Evolutionary conservation across 2,113 vertebrate genomes (phyloP).

Genomic region (Aramus guarauna): DNA sequence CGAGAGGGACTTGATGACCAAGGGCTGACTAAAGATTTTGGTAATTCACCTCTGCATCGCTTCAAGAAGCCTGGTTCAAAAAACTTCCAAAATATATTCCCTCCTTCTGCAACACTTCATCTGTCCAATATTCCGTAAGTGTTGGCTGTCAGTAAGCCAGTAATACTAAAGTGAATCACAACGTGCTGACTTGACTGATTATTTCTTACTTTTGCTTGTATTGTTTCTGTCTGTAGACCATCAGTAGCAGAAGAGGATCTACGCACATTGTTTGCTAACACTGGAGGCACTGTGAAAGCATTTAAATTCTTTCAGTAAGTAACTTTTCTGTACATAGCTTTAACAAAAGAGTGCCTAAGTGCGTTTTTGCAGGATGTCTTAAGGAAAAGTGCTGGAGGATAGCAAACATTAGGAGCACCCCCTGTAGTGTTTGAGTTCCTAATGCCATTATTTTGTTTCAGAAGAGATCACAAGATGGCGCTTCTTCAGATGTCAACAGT

Average conservation of each 20-base stretch:
- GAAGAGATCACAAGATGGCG: conserved; percentile 98
- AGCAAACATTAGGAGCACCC: neutral
- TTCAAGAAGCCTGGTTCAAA: conserved; percentile 98
- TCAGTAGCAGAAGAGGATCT: conserved; percentile 94
- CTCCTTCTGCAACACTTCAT: conserved; percentile 94
- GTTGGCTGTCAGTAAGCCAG: neutral
- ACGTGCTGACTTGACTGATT: neutral
- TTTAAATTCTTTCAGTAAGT: conserved; percentile 99
- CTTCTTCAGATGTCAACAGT: conserved; percentile 96
- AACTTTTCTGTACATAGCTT: conserved; percentile 40
- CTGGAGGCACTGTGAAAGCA: conserved; percentile 94
- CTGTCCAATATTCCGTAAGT: conserved; percentile 98
- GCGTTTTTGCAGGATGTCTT: neutral
- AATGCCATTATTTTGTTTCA: conserved; percentile 74
- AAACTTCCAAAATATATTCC: conserved; percentile 98
- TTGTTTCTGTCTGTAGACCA: conserved; percentile 75
- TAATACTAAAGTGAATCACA: neutral
- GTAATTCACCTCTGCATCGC: conserved; percentile 95
- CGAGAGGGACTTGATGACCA: conserved; percentile 96
- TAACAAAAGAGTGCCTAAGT: neutral
- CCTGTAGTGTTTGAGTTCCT: conserved; percentile 51
- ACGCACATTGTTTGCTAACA: conserved; percentile 91
- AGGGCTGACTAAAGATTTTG: conserved; percentile 95
- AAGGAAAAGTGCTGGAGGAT: neutral
- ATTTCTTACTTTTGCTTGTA: neutral